Base-by-base conservation (phyloP, 2,888 invertebrate species). In the Agapostemon virescens region DNA sequence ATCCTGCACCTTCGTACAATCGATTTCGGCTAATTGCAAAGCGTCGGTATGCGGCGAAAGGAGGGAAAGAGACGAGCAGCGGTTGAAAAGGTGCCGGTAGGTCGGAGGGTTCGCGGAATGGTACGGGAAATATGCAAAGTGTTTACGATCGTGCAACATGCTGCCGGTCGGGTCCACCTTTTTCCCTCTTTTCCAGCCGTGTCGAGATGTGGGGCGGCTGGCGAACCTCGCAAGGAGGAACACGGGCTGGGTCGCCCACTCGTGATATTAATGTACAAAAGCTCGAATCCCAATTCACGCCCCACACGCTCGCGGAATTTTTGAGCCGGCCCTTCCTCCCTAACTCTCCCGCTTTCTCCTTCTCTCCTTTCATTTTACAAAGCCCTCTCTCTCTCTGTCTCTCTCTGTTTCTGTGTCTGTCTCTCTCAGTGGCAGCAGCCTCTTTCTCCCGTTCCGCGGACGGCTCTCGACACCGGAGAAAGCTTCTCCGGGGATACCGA, bases 61-160 rank as follows among this genome's bases (percentile, higher is more conserved):
- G 63, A 64, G 38, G 72, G 66, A 74, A 66, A 55, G 66, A 63
- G 45, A 68, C 23, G 67, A 69, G 77, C 66, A 68, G 63, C 71
- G 70, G 84, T 74, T 84, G 79, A 84, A 86, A 88, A 88, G 84
- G 85, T 86, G 83, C 77, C 81, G 81, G 79, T 75, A 72, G 73
- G 79, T 80, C 75, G 84, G 86, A 84, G 88, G 83, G 82, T 77
- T 77, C 75, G 84, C 86, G 82, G 40, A 83, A 87, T 84, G 87
- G 84, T 85, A 85, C 82, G 89, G 89, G 88, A 90, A 89, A 90
- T 90, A 90, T 91, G 91, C 89, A 89, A 91, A 92, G 90, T 91
- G 91, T 91, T 91, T 92, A 91, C 89, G 92, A 91, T 90, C 90
- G 91, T 75, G 90, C 91, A 91, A 90, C 90, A 89, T 91, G 92